Conservation (phyloP, 2,113 vertebrate species). For the Chloebia gouldiae region DNA sequence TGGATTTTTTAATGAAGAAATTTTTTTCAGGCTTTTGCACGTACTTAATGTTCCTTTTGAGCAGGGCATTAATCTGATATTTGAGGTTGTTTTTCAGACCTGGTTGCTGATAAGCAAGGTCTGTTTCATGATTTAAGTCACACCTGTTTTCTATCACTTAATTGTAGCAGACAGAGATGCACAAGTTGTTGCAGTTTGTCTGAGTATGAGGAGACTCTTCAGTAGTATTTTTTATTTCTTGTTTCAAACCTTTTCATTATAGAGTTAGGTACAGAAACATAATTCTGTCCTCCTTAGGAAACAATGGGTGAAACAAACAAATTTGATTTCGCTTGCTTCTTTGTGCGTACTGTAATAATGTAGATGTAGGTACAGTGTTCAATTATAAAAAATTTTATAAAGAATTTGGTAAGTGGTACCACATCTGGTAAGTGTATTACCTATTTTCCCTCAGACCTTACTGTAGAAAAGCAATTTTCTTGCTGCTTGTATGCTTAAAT, state of each 20-base stretch:
- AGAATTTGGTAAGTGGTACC: neutral
- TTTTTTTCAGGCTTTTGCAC: neutral
- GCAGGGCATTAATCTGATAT: neutral
- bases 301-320: neutral
- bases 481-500: neutral
- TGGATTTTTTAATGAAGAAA: neutral
- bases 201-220: neutral
- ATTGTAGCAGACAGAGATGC: neutral
- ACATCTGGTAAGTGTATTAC: neutral
- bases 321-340: neutral
- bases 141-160: neutral
- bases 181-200: neutral
- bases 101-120: neutral
- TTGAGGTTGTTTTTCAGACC: neutral
- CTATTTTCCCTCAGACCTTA: neutral
- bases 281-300: neutral
- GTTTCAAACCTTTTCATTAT: neutral
- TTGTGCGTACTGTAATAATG: neutral
- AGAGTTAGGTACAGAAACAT: neutral
- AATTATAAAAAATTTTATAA: neutral
- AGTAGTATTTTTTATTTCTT: neutral
- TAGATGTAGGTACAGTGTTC: neutral
- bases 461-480: neutral
- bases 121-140: neutral
- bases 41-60: neutral